Conservation (phyloP, 2,113 vertebrate genomes). For the Saiga tatarica region DNA sequence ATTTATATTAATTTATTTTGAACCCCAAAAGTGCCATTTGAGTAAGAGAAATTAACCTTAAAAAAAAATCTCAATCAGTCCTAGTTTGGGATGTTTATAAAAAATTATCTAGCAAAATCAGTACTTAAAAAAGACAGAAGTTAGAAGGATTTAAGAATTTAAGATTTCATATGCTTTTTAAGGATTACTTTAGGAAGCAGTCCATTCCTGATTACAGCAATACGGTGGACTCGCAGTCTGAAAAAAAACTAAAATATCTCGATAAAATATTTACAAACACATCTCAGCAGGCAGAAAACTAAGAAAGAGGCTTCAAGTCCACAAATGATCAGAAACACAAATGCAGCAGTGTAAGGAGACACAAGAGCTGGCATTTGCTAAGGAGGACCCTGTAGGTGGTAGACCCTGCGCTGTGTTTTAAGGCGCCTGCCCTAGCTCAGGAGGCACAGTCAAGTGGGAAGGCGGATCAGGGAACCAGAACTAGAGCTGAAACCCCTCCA, state of each 20-base stretch:
- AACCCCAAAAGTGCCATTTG: background rate
- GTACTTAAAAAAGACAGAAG: background rate
- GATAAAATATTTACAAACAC: conserved; percentile 11
- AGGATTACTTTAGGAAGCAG: background rate
- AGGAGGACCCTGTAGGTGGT: no score
- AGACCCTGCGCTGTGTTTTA: background rate
- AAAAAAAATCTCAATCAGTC: background rate
- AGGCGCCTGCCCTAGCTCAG: background rate
- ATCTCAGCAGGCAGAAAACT: background rate
- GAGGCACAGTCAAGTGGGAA: background rate
- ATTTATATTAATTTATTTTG: conserved; percentile 15
- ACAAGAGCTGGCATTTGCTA: background rate
- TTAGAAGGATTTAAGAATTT: background rate
- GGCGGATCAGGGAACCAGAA: background rate
- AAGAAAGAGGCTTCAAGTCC: background rate
- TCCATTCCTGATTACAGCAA: background rate
- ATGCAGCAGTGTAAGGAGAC: background rate
- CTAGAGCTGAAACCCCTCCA: background rate
- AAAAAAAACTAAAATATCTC: background rate
- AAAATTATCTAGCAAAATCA: conserved; percentile 4
- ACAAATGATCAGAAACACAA: background rate
- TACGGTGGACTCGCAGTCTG: background rate
- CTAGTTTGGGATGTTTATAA: background rate
- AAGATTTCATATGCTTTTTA: background rate
- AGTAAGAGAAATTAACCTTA: background rate